Evolutionary conservation across 2,888 invertebrate genomes (phyloP).

Genomic region (Caenorhabditis becei): DNA sequence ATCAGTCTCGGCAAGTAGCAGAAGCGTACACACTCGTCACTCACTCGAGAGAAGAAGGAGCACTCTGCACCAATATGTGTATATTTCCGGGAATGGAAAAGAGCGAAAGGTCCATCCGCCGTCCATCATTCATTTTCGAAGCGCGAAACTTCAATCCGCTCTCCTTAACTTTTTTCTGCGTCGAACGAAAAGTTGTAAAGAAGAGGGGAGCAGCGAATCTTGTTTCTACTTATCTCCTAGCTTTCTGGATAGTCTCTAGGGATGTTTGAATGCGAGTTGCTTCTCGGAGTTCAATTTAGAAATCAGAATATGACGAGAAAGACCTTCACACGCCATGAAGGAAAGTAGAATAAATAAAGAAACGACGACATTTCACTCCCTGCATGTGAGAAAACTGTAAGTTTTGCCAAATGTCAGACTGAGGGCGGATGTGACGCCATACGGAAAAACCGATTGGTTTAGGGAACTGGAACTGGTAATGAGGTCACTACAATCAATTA

Average conservation of each 20-base stretch:
- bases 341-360: neutral
- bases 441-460: neutral
- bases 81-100: constrained; percentile 49
- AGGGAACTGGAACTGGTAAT: constrained; percentile 8
- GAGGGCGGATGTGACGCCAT: neutral
- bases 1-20: constrained; percentile 28
- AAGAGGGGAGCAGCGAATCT: neutral
- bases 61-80: constrained; percentile 50
- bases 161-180: constrained; percentile 38
- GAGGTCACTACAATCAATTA: constrained; percentile 8
- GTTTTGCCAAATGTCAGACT: neutral
- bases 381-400: neutral
- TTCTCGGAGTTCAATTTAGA: neutral
- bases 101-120: constrained; percentile 25
- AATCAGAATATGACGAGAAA: constrained; percentile 11
- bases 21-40: constrained; percentile 44
- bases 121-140: constrained; percentile 48
- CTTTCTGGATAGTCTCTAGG: constrained; percentile 31
- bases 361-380: neutral
- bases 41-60: constrained; percentile 45
- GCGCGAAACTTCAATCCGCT: constrained; percentile 18
- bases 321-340: too few relatives aligned
- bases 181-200: constrained; percentile 16
- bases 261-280: neutral
- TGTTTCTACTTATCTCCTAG: constrained; percentile 36